A percentile compares a stretch with the other conserved stretches of the same genome.
phyloP scores from a whole-genome alignment of 2,888 invertebrate species.

The Heliothis peltigera region DNA sequence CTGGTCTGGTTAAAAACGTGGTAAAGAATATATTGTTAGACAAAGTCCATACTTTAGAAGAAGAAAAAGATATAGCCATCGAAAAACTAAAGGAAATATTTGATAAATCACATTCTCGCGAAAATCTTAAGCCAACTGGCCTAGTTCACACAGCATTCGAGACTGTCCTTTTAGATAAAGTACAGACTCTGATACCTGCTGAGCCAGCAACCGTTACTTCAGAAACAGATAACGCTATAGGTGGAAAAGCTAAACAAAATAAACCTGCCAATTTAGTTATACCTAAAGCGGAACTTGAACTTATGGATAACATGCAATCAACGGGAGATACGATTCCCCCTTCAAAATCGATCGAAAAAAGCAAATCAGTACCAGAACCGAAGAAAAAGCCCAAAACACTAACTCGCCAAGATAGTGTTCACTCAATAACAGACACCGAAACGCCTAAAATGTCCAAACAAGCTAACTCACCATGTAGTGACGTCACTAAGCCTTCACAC shows the following conservation, averaged over 20 bases:
- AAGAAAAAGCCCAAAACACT: constrained; percentile 70
- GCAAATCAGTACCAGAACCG: constrained; percentile 35
- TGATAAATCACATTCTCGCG: constrained; percentile 29
- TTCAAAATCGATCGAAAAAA: constrained; percentile 33
- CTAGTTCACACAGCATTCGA: constrained; percentile 84
- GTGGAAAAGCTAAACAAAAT: constrained; percentile 22
- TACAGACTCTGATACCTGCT: constrained; percentile 70
- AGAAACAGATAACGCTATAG: constrained; percentile 15
- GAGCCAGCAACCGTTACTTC: not conserved
- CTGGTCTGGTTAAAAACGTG: constrained; percentile 80
- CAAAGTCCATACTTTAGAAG: constrained; percentile 65
- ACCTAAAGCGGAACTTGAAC: constrained; percentile 5
- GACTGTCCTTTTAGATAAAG: constrained; percentile 86
- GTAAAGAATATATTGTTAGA: constrained; percentile 88
- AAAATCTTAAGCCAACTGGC: constrained; percentile 58
- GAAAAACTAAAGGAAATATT: constrained; percentile 35
- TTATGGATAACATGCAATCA: constrained; percentile 21
- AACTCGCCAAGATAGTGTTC: constrained; percentile 80
- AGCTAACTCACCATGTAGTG: constrained; percentile 71
- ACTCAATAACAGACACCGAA: constrained; percentile 73
- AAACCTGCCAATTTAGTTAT: constrained; percentile 22
- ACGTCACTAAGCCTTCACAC: constrained; percentile 78
- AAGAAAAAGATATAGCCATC: constrained; percentile 31
- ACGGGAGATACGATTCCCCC: not conserved
- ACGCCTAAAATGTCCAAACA: constrained; percentile 81